Evolutionary conservation across 2,888 invertebrate species (phyloP).

Genomic region (Rhaphigaster nebulosa): DNA sequence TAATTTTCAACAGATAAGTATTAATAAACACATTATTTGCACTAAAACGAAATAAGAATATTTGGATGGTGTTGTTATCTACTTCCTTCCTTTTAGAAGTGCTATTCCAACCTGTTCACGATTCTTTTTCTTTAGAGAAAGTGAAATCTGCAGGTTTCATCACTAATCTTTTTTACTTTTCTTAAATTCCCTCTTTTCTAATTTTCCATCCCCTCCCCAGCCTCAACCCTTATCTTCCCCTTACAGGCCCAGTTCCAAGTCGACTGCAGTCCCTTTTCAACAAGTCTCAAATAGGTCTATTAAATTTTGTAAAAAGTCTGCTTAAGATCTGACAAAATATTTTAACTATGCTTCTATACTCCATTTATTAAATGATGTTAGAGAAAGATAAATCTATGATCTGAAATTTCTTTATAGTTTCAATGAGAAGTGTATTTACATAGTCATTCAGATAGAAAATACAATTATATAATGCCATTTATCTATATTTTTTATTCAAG

Average conservation of each 20-base stretch:
- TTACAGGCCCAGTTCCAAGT: slow-evolving; percentile 1
- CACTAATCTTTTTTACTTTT: background rate
- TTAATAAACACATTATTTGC: background rate
- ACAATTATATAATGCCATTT: too few relatives aligned
- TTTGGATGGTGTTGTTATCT: background rate
- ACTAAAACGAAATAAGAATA: background rate
- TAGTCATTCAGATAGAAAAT: too few relatives aligned
- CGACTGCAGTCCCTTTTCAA: background rate
- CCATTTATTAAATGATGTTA: background rate
- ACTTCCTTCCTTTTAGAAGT: background rate
- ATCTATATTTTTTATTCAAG: too few relatives aligned
- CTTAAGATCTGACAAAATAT: background rate
- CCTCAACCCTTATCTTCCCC: background rate
- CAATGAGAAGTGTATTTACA: too few relatives aligned
- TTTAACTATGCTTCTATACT: background rate
- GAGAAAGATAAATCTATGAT: too few relatives aligned
- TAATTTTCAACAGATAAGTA: too few relatives aligned
- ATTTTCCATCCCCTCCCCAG: background rate
- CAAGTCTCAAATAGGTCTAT: background rate
- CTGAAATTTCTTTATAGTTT: too few relatives aligned
- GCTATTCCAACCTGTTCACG: background rate
- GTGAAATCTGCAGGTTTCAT: background rate
- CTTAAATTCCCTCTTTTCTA: background rate
- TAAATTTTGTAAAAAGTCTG: background rate
- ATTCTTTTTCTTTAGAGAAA: background rate